A percentile compares a stretch with the other conserved stretches of the same genome.
These are phyloP conservation scores for Trachelus stipa DNA, from an alignment of 2,888 invertebrate genomes.

Conservation along the genomic window DNA sequence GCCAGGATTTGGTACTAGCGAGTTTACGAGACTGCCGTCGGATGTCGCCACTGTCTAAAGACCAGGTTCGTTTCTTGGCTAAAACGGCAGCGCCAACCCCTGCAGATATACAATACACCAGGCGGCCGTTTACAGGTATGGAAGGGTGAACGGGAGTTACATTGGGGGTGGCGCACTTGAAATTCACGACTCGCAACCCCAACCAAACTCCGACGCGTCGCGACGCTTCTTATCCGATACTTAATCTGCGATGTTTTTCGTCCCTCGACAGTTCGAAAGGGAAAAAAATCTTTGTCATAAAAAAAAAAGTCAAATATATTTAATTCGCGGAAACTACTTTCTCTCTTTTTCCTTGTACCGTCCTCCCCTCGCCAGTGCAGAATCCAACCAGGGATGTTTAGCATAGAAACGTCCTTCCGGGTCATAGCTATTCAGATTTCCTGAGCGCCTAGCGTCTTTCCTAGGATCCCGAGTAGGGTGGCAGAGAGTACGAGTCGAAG, in stretches of 20 bases:
- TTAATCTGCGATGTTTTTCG: not conserved
- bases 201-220: not conserved
- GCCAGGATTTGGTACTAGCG: not conserved
- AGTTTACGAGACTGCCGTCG: not conserved
- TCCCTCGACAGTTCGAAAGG: not conserved
- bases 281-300: no score
- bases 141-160: not conserved
- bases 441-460: not conserved
- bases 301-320: not conserved
- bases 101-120: not conserved
- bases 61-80: not conserved
- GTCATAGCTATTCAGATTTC: conserved; percentile 49
- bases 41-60: not conserved
- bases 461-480: conserved; percentile 28
- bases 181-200: not conserved
- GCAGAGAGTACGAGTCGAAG: conserved; percentile 28
- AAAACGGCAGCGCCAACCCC: not conserved
- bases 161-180: not conserved
- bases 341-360: not conserved
- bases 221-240: not conserved
- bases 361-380: not conserved
- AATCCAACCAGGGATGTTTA: conserved; percentile 19
- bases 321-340: not conserved
- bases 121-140: not conserved
- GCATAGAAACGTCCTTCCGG: conserved; percentile 46